A percentile compares a stretch with the other conserved stretches of the same genome.
Conservation (phyloP, 2,888 invertebrate genomes). For the Chalcis sispes region DNA sequence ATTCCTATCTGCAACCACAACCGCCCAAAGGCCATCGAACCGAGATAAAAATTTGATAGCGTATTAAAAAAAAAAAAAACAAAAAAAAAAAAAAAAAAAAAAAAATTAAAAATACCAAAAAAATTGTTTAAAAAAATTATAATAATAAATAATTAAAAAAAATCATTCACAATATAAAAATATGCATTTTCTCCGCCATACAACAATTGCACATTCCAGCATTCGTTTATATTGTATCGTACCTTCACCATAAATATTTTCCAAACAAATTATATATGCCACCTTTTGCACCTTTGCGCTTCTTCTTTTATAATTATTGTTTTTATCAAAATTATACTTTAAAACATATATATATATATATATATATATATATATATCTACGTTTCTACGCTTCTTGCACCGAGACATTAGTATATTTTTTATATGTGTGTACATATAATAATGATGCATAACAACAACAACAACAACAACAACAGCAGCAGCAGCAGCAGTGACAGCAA, state of each 20-base stretch:
- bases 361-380: not conserved
- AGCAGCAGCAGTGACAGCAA: too few species aligned
- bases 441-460: slow-evolving; percentile 29
- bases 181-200: too few species aligned
- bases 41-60: slow-evolving; percentile 29
- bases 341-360: too few species aligned
- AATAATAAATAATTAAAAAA: too few species aligned
- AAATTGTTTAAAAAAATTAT: too few species aligned
- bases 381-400: not conserved
- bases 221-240: too few species aligned
- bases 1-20: slow-evolving; percentile 87
- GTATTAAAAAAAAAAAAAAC: not conserved
- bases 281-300: slow-evolving; percentile 16
- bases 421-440: not conserved
- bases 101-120: not conserved
- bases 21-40: slow-evolving; percentile 63
- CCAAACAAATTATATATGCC: not conserved
- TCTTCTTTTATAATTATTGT: not conserved
- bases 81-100: not conserved
- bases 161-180: too few species aligned
- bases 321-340: not conserved
- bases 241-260: not conserved
- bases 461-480: too few species aligned
- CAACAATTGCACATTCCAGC: too few species aligned
- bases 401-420: too few species aligned